Conservation (phyloP, 2,797 vertebrate species). For the Chelon labrosus region DNA sequence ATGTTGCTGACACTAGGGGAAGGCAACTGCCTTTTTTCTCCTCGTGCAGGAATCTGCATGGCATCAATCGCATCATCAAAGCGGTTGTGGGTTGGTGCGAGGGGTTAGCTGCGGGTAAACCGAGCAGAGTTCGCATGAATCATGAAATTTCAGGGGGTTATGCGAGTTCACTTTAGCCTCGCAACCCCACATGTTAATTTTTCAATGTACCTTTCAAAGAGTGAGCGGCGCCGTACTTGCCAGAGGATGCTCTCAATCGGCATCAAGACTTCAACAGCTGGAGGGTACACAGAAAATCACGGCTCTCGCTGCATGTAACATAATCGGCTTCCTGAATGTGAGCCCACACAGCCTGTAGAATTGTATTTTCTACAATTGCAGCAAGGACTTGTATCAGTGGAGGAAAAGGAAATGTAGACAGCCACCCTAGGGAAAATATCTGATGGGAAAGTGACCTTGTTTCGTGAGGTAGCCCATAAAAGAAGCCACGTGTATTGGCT, state of each 20-base stretch:
- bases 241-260: slow-evolving; percentile 25
- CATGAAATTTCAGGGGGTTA: slow-evolving; percentile 46
- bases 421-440: slow-evolving; percentile 50
- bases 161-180: slow-evolving; percentile 54
- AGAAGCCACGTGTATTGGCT: slow-evolving; percentile 12
- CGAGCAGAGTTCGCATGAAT: slow-evolving; percentile 48
- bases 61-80: slow-evolving; percentile 74
- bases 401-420: slow-evolving; percentile 62
- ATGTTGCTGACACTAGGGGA: slow-evolving; percentile 77
- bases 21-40: slow-evolving; percentile 54
- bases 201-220: slow-evolving; percentile 35
- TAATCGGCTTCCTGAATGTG: slow-evolving; percentile 9
- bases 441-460: slow-evolving; percentile 57
- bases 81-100: slow-evolving; percentile 49
- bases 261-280: slow-evolving; percentile 27
- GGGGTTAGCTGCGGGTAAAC: slow-evolving; percentile 58
- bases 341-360: slow-evolving; percentile 30
- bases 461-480: slow-evolving; percentile 38
- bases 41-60: slow-evolving; percentile 68
- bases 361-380: slow-evolving; percentile 21
- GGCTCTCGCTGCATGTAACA: slow-evolving; percentile 28
- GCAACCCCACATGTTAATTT: slow-evolving; percentile 43
- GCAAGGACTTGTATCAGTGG: slow-evolving; percentile 4
- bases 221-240: slow-evolving; percentile 8
- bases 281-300: slow-evolving; percentile 28